Evolutionary conservation across 2,113 vertebrate genomes (phyloP).

Genomic region (Leptobrachium leishanense): DNA sequence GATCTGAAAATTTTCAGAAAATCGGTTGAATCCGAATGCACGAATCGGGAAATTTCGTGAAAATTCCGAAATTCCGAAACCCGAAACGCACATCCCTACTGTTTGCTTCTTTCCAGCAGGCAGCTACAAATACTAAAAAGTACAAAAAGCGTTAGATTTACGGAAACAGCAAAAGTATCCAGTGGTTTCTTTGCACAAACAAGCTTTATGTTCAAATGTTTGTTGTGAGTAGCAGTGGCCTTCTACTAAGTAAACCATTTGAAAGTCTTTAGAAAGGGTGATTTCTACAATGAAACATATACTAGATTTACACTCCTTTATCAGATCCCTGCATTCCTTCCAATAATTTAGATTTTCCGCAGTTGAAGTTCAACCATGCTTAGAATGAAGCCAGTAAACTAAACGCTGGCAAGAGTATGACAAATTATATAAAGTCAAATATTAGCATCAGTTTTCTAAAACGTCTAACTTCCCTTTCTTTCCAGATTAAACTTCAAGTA

Average conservation of each 20-base stretch:
- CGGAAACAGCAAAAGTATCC: neutral
- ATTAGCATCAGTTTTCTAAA: constrained; percentile 8
- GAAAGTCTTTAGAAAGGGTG: constrained; percentile 5
- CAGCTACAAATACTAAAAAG: neutral
- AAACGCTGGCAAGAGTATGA: constrained; percentile 24
- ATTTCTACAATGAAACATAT: constrained; percentile 20
- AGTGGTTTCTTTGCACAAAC: neutral
- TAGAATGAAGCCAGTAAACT: constrained; percentile 26
- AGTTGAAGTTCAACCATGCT: constrained; percentile 9
- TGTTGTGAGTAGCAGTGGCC: neutral
- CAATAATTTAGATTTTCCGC: constrained; percentile 28
- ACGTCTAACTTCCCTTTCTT: neutral
- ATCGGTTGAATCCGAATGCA: too few species aligned
- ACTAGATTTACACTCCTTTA: neutral
- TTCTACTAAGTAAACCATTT: constrained; percentile 13
- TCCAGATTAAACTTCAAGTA: neutral
- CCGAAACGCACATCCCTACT: neutral
- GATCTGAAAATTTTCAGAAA: too few species aligned
- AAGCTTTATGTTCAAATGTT: neutral
- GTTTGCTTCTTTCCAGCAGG: neutral
- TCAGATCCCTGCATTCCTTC: constrained; percentile 10
- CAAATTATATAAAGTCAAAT: constrained; percentile 8
- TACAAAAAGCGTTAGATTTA: constrained; percentile 17
- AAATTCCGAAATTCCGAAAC: too few species aligned
- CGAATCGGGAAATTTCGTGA: too few species aligned